phyloP scores from a whole-genome alignment of 1,140 invertebrate genomes.

The Tetramorium simillimum region DNA sequence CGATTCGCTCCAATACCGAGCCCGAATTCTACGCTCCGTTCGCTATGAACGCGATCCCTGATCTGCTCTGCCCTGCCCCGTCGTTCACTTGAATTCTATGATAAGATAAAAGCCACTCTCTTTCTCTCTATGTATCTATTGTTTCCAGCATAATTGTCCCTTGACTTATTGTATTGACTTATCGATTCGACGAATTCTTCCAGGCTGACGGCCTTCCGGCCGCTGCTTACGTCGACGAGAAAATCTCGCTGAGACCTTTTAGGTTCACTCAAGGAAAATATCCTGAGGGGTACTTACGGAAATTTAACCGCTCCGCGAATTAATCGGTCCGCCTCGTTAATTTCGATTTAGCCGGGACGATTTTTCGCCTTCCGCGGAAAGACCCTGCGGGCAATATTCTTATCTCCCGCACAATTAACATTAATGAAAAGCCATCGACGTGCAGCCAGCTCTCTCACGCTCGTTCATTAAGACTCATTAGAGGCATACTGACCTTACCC shows the following conservation, averaged over 20 bases:
- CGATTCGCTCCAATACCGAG: conserved; percentile 19
- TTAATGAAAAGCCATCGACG: conserved; percentile 50
- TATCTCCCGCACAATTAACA: conserved; percentile 63
- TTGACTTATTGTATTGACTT: background rate
- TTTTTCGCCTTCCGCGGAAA: conserved; percentile 37
- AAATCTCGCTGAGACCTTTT: background rate
- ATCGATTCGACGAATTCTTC: background rate
- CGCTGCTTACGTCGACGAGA: background rate
- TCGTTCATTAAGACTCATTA: conserved; percentile 73
- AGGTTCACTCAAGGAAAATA: conserved; percentile 19
- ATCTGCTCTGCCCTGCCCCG: background rate
- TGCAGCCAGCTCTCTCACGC: conserved; percentile 68
- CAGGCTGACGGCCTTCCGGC: background rate
- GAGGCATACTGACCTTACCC: conserved; percentile 61
- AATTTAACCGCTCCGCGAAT: conserved; percentile 24
- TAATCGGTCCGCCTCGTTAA: conserved; percentile 30
- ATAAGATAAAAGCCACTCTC: conserved; percentile 27
- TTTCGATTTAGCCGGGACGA: conserved; percentile 34
- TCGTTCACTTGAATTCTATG: background rate
- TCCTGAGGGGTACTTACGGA: background rate
- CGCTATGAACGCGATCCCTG: background rate
- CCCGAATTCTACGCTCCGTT: background rate
- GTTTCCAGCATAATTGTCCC: background rate
- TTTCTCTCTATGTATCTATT: background rate
- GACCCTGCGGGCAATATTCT: background rate